phyloP scores from a whole-genome alignment of 2,797 vertebrate genomes.

The Micrastur ruficollis region DNA sequence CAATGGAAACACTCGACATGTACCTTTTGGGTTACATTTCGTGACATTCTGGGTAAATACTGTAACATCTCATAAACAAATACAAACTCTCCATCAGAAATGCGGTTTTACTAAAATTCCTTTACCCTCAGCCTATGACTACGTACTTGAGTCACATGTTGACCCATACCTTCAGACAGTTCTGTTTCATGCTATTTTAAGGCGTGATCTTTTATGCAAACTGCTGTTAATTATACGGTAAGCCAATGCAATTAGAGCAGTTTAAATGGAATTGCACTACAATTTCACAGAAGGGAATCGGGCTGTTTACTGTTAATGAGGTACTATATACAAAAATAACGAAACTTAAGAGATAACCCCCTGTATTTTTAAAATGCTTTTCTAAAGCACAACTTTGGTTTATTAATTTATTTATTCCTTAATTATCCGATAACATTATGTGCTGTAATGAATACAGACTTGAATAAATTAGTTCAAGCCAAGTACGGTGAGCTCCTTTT shows the following conservation, averaged over 20 bases:
- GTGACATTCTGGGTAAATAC: not conserved
- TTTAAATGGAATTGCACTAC: not conserved
- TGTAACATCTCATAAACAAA: not conserved
- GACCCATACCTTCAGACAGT: not conserved
- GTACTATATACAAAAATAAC: not conserved
- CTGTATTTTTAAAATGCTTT: not conserved
- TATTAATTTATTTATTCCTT: not conserved
- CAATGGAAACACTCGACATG: not conserved
- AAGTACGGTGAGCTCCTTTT: not conserved
- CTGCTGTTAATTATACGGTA: not conserved
- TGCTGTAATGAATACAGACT: not conserved
- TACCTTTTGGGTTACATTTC: not conserved
- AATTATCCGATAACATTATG: not conserved
- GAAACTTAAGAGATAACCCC: not conserved
- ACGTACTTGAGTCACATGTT: not conserved
- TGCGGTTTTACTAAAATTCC: not conserved
- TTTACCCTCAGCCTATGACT: not conserved
- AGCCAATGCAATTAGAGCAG: not conserved
- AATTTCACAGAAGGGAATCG: not conserved
- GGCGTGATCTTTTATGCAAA: not conserved
- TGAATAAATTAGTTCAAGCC: not conserved
- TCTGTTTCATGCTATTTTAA: not conserved
- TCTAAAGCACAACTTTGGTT: not conserved
- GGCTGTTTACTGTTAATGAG: not conserved
- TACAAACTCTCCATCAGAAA: not conserved